A percentile compares a stretch with the other conserved stretches of the same genome.
These are phyloP conservation scores for Nomada flava DNA, from an alignment of 2,888 invertebrate genomes.

Conservation along the genomic window DNA sequence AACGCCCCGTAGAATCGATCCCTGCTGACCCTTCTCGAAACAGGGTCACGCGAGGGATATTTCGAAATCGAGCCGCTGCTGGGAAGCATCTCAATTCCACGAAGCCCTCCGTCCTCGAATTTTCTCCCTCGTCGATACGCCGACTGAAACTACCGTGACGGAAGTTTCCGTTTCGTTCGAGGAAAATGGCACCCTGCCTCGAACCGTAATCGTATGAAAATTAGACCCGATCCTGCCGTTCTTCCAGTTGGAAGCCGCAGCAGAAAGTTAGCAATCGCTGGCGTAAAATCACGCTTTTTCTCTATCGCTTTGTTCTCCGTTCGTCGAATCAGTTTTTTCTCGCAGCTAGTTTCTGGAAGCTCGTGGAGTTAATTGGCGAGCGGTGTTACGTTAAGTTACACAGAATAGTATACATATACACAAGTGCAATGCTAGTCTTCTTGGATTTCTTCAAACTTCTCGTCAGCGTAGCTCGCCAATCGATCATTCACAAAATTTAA, in stretches of 20 bases:
- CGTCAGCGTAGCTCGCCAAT: background rate
- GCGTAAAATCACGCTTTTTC: too few relatives aligned
- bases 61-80: conserved; percentile 56
- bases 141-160: conserved; percentile 16
- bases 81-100: conserved; percentile 57
- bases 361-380: too few relatives aligned
- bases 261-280: too few relatives aligned
- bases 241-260: too few relatives aligned
- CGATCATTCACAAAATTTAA: background rate
- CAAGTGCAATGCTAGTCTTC: background rate
- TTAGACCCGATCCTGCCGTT: too few relatives aligned
- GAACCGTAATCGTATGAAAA: too few relatives aligned
- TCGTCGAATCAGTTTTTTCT: too few relatives aligned
- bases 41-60: conserved; percentile 64
- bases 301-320: too few relatives aligned
- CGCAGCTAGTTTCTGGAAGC: too few relatives aligned
- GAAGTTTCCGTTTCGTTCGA: background rate
- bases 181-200: too few relatives aligned
- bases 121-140: conserved; percentile 18
- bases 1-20: conserved; percentile 54
- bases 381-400: too few relatives aligned
- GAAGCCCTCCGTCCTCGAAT: conserved; percentile 47
- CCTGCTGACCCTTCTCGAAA: conserved; percentile 58
- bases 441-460: background rate
- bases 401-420: background rate